These are phyloP conservation scores for Drosophila gunungcola DNA, from an alignment of 1,140 invertebrate species.

Conservation along the genomic window DNA sequence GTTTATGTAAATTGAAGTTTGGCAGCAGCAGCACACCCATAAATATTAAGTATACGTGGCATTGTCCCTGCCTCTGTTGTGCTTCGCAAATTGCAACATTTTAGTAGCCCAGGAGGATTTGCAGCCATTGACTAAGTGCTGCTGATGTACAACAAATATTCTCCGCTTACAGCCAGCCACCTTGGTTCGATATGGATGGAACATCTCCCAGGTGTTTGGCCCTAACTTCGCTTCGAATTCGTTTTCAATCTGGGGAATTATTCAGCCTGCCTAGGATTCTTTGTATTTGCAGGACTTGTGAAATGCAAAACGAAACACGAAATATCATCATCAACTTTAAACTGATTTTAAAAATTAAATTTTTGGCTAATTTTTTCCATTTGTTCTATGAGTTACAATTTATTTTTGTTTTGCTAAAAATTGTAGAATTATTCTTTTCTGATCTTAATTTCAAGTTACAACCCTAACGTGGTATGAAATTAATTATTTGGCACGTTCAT, in stretches of 20 bases:
- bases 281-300: too few species aligned
- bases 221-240: not conserved
- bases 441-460: too few species aligned
- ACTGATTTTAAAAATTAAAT: too few species aligned
- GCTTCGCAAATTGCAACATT: constrained; percentile 63
- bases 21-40: constrained; percentile 52
- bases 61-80: constrained; percentile 38
- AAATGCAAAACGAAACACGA: too few species aligned
- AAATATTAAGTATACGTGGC: constrained; percentile 76
- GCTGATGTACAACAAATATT: constrained; percentile 19
- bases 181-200: constrained; percentile 1
- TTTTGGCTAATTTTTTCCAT: too few species aligned
- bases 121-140: constrained; percentile 46
- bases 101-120: constrained; percentile 56
- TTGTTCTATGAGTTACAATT: too few species aligned
- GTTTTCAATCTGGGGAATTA: not conserved
- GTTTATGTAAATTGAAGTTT: constrained; percentile 83
- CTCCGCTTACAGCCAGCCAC: constrained; percentile 10
- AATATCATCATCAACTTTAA: too few species aligned
- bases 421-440: too few species aligned
- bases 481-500: too few species aligned
- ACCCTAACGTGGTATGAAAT: too few species aligned
- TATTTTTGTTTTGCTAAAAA: too few species aligned
- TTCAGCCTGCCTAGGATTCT: too few species aligned
- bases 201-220: constrained; percentile 5